Conservation (phyloP, 2,113 vertebrate genomes). For the Ciconia maguari region DNA sequence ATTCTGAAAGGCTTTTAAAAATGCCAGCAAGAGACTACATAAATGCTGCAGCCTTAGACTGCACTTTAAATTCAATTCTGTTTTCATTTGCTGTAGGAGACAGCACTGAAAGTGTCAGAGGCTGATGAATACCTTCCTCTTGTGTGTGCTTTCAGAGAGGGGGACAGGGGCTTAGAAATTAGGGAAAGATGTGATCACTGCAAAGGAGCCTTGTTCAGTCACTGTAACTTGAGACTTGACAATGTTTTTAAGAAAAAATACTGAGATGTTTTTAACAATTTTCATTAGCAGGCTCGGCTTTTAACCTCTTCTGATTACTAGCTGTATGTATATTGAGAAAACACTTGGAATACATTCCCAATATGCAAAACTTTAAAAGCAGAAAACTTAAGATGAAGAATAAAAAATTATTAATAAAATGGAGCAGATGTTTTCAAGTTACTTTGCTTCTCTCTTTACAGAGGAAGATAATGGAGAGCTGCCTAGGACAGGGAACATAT, state of each 20-base stretch:
- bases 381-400: neutral
- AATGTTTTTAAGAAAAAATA: neutral
- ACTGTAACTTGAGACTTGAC: neutral
- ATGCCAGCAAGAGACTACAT: neutral
- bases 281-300: neutral
- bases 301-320: neutral
- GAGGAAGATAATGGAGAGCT: neutral
- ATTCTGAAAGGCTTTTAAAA: neutral
- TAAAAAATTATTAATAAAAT: neutral
- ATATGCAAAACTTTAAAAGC: neutral
- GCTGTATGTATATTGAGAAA: neutral
- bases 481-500: neutral
- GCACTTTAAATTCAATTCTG: neutral
- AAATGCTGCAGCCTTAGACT: neutral
- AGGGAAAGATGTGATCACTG: neutral
- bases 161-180: neutral
- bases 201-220: neutral
- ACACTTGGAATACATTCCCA: neutral
- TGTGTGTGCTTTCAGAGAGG: neutral
- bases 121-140: neutral
- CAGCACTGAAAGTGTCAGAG: neutral
- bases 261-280: neutral
- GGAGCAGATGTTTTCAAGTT: neutral
- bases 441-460: constrained; percentile 3
- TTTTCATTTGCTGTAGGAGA: neutral